These are phyloP conservation scores for Hyperoplus lanceolatus DNA, from an alignment of 2,797 vertebrate genomes.

Conservation along the genomic window DNA sequence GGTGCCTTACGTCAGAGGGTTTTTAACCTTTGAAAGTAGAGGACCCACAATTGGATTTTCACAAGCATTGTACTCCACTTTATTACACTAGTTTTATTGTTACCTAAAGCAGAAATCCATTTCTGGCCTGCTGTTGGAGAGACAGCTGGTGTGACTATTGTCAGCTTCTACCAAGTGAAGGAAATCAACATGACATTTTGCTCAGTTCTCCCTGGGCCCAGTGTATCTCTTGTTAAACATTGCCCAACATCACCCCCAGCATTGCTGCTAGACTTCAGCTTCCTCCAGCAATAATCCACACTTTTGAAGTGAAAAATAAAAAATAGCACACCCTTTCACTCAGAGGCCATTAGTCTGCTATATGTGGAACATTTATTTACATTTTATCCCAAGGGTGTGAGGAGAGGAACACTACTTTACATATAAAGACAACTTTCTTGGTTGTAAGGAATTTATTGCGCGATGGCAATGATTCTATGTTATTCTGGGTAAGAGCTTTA, in stretches of 20 bases:
- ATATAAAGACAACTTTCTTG: background rate
- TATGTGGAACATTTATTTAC: slow-evolving; percentile 1
- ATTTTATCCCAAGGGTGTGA: slow-evolving; percentile 5
- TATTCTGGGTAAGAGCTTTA: background rate
- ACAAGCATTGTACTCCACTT: background rate
- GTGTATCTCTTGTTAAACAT: background rate
- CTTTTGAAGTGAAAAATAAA: slow-evolving; percentile 13
- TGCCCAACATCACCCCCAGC: background rate
- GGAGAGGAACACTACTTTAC: background rate
- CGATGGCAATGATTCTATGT: background rate
- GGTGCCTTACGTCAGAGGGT: slow-evolving; percentile 11
- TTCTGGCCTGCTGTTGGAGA: background rate
- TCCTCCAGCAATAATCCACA: slow-evolving; percentile 31
- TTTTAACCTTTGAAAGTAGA: slow-evolving; percentile 27
- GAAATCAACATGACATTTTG: background rate
- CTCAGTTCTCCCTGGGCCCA: background rate
- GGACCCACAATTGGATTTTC: background rate
- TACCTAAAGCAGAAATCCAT: background rate
- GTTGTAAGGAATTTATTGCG: background rate
- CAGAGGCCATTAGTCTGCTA: background rate
- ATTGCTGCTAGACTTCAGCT: background rate
- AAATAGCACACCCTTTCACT: slow-evolving; percentile 15
- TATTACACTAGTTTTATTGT: slow-evolving; percentile 2
- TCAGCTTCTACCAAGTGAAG: background rate
- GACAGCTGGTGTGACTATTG: background rate